phyloP scores from a whole-genome alignment of 2,888 invertebrate species.

The Dolomedes plantarius region DNA sequence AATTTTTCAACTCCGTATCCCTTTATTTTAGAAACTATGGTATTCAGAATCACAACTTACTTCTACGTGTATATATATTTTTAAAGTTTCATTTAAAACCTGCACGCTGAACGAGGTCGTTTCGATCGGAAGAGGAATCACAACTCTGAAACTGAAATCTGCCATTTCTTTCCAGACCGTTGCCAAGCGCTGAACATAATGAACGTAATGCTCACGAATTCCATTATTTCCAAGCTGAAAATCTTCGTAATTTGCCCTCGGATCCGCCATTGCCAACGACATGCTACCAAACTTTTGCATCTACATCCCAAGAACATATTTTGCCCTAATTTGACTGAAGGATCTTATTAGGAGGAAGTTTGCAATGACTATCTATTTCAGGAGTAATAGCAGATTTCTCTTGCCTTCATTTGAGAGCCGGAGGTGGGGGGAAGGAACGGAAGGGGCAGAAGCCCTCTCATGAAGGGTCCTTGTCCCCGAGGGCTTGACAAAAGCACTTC shows the following conservation, averaged over 20 bases:
- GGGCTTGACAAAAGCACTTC: conserved; percentile 58
- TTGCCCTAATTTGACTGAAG: conserved; percentile 46
- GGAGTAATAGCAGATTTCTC: conserved; percentile 35
- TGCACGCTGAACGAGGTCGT: too few relatives aligned
- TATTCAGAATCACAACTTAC: too few relatives aligned
- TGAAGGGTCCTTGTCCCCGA: conserved; percentile 60
- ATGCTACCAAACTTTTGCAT: not conserved
- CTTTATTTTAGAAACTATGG: too few relatives aligned
- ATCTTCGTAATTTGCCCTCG: conserved; percentile 7
- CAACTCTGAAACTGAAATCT: too few relatives aligned
- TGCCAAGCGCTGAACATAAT: not conserved
- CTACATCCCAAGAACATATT: not conserved
- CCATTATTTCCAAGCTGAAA: not conserved
- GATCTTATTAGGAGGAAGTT: conserved; percentile 31
- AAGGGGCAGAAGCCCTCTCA: conserved; percentile 27
- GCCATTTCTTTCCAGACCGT: too few relatives aligned
- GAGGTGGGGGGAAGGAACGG: conserved; percentile 9
- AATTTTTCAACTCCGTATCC: too few relatives aligned
- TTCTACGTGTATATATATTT: too few relatives aligned
- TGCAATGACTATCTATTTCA: not conserved
- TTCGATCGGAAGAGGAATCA: too few relatives aligned
- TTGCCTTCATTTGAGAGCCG: conserved; percentile 37
- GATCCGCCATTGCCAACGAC: not conserved
- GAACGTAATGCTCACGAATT: not conserved
- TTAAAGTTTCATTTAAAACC: too few relatives aligned